phyloP scores from a whole-genome alignment of 2,797 vertebrate genomes.

The Chelmon rostratus region DNA sequence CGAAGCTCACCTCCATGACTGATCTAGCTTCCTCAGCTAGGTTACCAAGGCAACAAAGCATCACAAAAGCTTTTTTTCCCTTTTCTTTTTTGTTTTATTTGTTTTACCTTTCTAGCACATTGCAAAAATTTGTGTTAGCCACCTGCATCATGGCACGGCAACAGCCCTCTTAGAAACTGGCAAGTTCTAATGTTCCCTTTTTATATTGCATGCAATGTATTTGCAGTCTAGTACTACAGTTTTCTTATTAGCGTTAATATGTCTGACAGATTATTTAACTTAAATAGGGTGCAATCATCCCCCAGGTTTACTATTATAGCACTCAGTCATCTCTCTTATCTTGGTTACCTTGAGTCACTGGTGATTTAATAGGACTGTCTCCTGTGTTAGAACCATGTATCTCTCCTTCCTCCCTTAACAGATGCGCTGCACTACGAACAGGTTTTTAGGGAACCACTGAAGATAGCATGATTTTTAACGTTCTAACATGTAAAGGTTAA shows the following conservation, averaged over 20 bases:
- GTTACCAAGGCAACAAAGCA: conserved; percentile 36
- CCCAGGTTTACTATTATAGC: not conserved
- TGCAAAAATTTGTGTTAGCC: not conserved
- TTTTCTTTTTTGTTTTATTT: conserved; percentile 8
- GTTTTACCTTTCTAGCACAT: conserved; percentile 12
- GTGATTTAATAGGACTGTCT: not conserved
- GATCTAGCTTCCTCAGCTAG: conserved; percentile 13
- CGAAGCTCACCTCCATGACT: not conserved
- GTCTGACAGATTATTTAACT: not conserved
- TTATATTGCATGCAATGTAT: not conserved
- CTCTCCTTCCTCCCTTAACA: not conserved
- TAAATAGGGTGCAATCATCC: not conserved
- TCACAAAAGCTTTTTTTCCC: conserved; percentile 12
- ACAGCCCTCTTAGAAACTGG: not conserved
- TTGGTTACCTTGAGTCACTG: conserved; percentile 5
- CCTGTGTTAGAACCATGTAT: not conserved
- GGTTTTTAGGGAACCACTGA: conserved; percentile 2
- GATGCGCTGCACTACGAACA: not conserved
- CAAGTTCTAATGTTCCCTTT: not conserved
- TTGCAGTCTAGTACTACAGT: not conserved
- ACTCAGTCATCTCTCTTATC: not conserved
- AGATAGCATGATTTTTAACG: not conserved
- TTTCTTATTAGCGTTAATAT: conserved; percentile 6
- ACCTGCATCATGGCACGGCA: not conserved
- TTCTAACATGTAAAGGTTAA: conserved; percentile 22